Conservation (phyloP, 2,113 vertebrate species). For the Percina caprodes region DNA sequence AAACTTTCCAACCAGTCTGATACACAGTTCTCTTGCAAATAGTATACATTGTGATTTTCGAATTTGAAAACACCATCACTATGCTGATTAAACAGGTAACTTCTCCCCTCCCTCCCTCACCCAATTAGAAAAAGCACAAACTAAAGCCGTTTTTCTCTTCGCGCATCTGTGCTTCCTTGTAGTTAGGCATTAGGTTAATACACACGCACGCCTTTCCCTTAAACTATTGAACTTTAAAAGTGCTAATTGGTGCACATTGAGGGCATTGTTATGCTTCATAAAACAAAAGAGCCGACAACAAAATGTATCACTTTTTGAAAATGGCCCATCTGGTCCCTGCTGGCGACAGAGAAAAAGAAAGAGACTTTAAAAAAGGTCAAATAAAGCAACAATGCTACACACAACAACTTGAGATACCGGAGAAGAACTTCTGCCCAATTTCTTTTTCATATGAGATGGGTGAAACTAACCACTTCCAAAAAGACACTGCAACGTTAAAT, state of each 20-base stretch:
- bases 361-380: conserved; percentile 3
- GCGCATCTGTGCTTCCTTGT: not conserved
- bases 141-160: not conserved
- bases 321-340: conserved; percentile 53
- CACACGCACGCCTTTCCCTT: conserved; percentile 6
- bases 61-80: not conserved
- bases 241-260: conserved; percentile 52
- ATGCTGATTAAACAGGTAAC: conserved; percentile 16
- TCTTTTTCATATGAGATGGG: not conserved
- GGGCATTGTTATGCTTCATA: conserved; percentile 45
- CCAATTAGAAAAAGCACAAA: not conserved
- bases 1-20: not conserved
- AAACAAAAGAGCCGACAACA: conserved; percentile 47
- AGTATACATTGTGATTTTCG: not conserved
- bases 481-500: not conserved
- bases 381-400: conserved; percentile 5
- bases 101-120: no score
- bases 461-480: conserved; percentile 15
- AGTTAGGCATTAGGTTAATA: not conserved
- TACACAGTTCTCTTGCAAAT: not conserved
- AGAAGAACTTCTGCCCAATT: not conserved
- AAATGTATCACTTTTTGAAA: conserved; percentile 52
- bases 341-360: conserved; percentile 36
- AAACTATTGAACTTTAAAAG: conserved; percentile 32
- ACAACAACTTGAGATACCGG: conserved; percentile 2